Percentiles rank a stretch among this genome's conserved stretches.
Evolutionary conservation across 2,113 vertebrate genomes (phyloP).

Genomic region (Festucalex cinctus): DNA sequence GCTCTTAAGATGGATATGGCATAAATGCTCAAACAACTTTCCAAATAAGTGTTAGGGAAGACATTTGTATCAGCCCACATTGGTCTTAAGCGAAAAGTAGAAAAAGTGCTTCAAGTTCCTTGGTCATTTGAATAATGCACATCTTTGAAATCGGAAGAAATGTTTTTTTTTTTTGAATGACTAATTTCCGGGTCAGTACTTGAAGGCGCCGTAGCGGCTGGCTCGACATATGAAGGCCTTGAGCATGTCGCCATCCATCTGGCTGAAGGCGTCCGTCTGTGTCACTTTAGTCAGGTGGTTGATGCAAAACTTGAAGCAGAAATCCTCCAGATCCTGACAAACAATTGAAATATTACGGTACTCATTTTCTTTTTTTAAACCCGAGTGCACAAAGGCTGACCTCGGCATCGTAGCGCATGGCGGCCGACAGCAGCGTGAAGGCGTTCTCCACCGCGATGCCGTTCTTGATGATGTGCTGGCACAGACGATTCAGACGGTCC

Average conservation of each 20-base stretch:
- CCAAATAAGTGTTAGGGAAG: neutral
- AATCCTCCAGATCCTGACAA: slow-evolving; percentile 93
- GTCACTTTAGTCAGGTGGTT: slow-evolving; percentile 98
- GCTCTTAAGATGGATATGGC: too few relatives aligned
- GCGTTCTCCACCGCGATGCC: slow-evolving; percentile 95
- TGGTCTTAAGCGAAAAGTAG: slow-evolving; percentile 1
- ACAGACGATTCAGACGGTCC: slow-evolving; percentile 90
- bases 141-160: neutral
- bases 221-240: slow-evolving; percentile 97
- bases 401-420: slow-evolving; percentile 95
- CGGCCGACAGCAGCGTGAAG: slow-evolving; percentile 91
- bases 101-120: slow-evolving; percentile 8
- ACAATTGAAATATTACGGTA: neutral
- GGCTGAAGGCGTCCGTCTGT: slow-evolving; percentile 93
- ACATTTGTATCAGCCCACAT: neutral
- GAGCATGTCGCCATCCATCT: slow-evolving; percentile 91
- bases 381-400: slow-evolving; percentile 61
- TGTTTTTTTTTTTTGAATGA: neutral
- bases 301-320: slow-evolving; percentile 98
- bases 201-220: slow-evolving; percentile 95
- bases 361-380: neutral
- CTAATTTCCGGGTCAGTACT: slow-evolving; percentile 77
- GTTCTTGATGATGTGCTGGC: slow-evolving; percentile 95
- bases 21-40: neutral
- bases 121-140: slow-evolving; percentile 29